phyloP scores from a whole-genome alignment of 2,797 vertebrate genomes.

The Fistularia tabacaria region DNA sequence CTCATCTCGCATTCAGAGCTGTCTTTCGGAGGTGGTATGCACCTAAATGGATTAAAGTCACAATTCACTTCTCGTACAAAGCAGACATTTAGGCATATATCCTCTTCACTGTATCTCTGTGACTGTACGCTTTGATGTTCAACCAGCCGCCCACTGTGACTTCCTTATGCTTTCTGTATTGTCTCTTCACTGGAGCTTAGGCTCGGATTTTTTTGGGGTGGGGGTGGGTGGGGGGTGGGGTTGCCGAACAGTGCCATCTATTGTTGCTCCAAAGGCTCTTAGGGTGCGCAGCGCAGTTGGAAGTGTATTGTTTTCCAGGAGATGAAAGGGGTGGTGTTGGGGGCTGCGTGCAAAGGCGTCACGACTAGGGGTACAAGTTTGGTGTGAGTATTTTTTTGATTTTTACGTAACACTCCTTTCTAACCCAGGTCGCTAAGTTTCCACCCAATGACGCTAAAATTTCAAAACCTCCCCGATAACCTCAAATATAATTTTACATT shows the following conservation, averaged over 20 bases:
- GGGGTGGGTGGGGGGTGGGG: constrained; percentile 15
- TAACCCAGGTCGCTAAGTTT: constrained; percentile 11
- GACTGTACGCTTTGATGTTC: constrained; percentile 63
- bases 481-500: no score
- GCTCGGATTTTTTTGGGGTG: constrained; percentile 25
- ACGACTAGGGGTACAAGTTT: constrained; percentile 16
- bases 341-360: constrained; percentile 26
- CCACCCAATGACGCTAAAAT: neutral
- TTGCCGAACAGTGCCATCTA: constrained; percentile 66
- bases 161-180: constrained; percentile 50
- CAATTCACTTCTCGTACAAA: constrained; percentile 60
- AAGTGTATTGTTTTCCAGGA: constrained; percentile 39
- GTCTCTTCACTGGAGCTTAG: constrained; percentile 54
- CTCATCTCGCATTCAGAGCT: constrained; percentile 59
- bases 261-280: constrained; percentile 56
- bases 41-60: constrained; percentile 72
- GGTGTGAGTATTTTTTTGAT: neutral
- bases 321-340: constrained; percentile 32
- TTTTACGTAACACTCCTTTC: constrained; percentile 14
- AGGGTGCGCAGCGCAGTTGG: constrained; percentile 34
- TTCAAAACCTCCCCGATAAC: neutral
- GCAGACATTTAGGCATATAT: constrained; percentile 59
- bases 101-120: constrained; percentile 57
- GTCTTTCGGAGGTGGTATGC: constrained; percentile 55
- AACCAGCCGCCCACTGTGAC: constrained; percentile 68